phyloP scores from a whole-genome alignment of 1,140 invertebrate species.

The Pomacea maculata region DNA sequence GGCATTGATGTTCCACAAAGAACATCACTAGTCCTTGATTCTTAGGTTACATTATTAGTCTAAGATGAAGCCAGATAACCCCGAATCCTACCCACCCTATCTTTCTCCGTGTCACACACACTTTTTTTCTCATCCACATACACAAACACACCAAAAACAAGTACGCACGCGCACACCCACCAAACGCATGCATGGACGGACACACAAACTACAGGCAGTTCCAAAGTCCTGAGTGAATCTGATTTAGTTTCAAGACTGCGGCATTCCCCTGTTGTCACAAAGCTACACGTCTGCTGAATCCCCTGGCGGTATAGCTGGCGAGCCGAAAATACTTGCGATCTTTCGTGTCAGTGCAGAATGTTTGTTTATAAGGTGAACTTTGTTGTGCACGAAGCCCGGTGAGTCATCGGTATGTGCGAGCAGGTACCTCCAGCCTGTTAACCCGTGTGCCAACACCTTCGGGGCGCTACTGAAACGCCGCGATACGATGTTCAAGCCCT shows the following conservation, averaged over 20 bases:
- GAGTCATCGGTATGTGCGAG: no score
- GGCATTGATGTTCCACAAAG: background rate
- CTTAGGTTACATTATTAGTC: no score
- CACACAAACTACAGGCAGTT: background rate
- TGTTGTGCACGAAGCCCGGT: no score
- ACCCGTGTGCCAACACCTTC: no score
- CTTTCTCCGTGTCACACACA: background rate
- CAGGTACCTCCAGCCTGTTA: no score
- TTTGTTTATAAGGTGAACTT: slow-evolving; percentile 1
- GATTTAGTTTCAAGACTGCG: background rate
- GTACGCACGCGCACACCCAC: background rate
- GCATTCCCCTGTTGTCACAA: background rate
- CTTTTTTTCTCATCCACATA: background rate
- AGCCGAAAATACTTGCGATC: background rate
- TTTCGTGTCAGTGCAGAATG: background rate
- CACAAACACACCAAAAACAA: background rate
- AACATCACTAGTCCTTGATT: background rate
- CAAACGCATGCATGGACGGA: background rate
- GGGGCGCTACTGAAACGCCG: no score
- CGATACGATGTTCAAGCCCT: no score
- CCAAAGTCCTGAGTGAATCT: background rate
- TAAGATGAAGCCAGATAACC: no score
- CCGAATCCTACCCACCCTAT: background rate
- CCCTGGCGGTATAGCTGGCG: no score
- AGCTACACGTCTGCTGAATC: background rate